Evolutionary conservation across 2,888 invertebrate species (phyloP).

Genomic region (Hetaerina titia): DNA sequence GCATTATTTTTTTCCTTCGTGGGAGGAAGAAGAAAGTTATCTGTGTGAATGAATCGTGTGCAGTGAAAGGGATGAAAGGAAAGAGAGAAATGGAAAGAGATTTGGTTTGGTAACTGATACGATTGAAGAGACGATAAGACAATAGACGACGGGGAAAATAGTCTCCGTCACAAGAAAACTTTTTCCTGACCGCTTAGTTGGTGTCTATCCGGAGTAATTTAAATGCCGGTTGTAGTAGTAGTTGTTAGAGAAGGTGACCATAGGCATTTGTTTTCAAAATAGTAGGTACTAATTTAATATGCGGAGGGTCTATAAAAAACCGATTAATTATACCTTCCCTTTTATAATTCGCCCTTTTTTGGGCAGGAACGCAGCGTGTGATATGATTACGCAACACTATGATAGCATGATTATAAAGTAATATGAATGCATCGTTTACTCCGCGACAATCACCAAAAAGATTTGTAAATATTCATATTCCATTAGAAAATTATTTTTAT

Average conservation of each 20-base stretch:
- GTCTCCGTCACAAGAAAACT: background rate
- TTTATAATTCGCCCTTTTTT: background rate
- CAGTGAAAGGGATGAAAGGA: constrained; percentile 31
- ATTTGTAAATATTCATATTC: background rate
- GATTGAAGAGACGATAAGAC: background rate
- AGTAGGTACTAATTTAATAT: background rate
- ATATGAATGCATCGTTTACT: background rate
- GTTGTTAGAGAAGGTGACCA: too few relatives aligned
- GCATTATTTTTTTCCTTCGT: constrained; percentile 45
- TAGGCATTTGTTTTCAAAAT: too few relatives aligned
- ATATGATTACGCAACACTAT: too few relatives aligned
- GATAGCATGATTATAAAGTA: background rate
- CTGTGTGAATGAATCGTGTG: constrained; percentile 19
- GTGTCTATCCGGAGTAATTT: background rate
- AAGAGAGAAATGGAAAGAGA: background rate
- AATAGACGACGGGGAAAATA: background rate
- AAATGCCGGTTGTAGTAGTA: background rate
- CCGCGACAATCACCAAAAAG: background rate
- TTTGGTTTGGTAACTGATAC: background rate
- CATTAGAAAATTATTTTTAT: too few relatives aligned
- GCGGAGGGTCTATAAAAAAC: background rate
- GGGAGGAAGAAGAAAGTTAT: constrained; percentile 21
- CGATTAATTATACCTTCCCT: background rate
- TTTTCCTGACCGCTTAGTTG: background rate
- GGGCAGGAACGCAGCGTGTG: background rate